Conservation (phyloP, 2,113 vertebrate genomes). For the Barnardius zonarius region DNA sequence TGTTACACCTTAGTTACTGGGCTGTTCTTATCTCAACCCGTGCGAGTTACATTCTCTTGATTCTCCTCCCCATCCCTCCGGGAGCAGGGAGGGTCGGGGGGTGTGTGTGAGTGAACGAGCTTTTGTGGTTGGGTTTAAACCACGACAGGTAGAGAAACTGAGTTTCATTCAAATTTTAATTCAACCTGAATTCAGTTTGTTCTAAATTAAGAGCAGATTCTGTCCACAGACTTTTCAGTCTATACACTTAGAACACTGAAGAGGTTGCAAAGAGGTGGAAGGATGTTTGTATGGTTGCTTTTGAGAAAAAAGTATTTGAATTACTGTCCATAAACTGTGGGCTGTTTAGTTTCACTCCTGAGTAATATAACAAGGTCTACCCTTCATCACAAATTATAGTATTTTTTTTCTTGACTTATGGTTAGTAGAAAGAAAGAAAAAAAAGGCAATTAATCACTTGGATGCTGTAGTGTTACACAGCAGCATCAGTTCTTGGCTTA, state of each 20-base stretch:
- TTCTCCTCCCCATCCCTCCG: no score
- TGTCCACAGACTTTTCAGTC: neutral
- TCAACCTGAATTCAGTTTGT: neutral
- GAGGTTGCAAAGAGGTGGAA: neutral
- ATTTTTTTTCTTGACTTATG: neutral
- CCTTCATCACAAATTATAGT: neutral
- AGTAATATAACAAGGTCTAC: neutral
- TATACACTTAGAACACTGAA: neutral
- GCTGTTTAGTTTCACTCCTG: neutral
- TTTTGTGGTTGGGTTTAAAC: no score
- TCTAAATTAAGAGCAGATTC: neutral
- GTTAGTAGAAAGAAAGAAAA: neutral
- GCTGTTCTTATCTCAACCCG: no score
- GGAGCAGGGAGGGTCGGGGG: no score
- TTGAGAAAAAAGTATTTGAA: neutral
- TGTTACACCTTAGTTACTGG: no score
- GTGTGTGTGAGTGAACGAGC: no score
- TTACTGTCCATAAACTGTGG: neutral
- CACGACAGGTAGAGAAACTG: neutral
- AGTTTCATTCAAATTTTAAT: neutral
- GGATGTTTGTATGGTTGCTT: neutral
- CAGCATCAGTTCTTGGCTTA: neutral
- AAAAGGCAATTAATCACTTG: neutral
- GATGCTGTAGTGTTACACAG: neutral
- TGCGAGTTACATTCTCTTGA: no score